A percentile compares a stretch with the other conserved stretches of the same genome.
These are phyloP conservation scores for Plagodis pulveraria DNA, from an alignment of 2,888 invertebrate genomes.

Conservation along the genomic window DNA sequence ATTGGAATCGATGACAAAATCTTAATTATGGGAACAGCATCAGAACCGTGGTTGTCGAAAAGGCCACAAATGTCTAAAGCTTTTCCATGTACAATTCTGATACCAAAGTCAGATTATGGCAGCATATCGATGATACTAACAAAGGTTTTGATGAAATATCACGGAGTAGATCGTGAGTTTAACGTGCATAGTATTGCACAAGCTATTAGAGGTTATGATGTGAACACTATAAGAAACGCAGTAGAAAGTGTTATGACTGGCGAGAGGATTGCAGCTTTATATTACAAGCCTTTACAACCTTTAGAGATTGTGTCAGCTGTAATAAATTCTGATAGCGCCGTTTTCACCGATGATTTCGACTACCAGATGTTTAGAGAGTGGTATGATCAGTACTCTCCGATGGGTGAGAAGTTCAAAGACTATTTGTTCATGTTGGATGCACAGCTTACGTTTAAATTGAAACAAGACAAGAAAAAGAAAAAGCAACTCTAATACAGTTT, in stretches of 20 bases:
- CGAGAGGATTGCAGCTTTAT: constrained; percentile 79
- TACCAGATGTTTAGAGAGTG: constrained; percentile 76
- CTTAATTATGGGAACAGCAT: constrained; percentile 88
- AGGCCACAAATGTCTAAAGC: constrained; percentile 75
- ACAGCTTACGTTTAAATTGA: constrained; percentile 62
- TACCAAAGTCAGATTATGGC: constrained; percentile 85
- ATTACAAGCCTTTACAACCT: constrained; percentile 78
- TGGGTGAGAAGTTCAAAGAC: constrained; percentile 59
- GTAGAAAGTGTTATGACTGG: constrained; percentile 73
- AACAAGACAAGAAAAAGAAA: constrained; percentile 67
- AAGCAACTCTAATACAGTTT: constrained; percentile 2
- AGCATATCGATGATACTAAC: constrained; percentile 83
- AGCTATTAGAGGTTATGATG: constrained; percentile 80
- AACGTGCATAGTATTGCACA: constrained; percentile 85
- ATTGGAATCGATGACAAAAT: constrained; percentile 88
- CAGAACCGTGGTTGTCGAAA: constrained; percentile 87
- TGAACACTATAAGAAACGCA: constrained; percentile 74
- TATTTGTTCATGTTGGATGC: constrained; percentile 64
- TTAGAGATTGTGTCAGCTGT: constrained; percentile 80
- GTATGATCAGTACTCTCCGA: constrained; percentile 71
- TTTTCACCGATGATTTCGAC: constrained; percentile 69
- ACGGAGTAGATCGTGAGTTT: constrained; percentile 84
- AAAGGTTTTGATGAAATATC: constrained; percentile 84
- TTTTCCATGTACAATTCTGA: constrained; percentile 84
- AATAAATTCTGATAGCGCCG: constrained; percentile 55